Evolutionary conservation across 1,140 invertebrate species (phyloP), one percentile per base, ranked within the genome.

Genomic region (Nephila pilipes): DNA sequence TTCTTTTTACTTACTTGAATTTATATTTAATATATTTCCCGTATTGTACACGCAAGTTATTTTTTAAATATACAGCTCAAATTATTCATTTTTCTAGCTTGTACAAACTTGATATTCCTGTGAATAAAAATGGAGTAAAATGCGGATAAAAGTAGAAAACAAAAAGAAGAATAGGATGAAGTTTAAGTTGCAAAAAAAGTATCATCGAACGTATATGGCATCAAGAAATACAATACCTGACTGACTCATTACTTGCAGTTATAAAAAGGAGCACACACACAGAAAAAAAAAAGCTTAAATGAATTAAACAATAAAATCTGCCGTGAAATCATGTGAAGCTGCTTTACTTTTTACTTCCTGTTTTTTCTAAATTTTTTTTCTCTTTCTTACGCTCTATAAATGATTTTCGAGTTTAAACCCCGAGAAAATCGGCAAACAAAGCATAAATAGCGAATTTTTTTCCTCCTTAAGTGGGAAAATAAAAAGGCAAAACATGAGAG

Each of bases 341-440:
- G 18, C 25, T 25, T 22, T 85, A 85, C 29, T 85, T 85, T 85
- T 85, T 85, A 55, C 20, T 12, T 18, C 29, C 14, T 18, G 22
- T 87, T 87, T 75, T 87, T 87, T 54, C 20, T 20, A 4, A 0
- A 2, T 20, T 58, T 58, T 8, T 58, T 85, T 55, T 85, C 60
- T 1, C 16, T 36, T 10, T n/a, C 60, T 87, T 85, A 29, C 18
- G 25, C 25, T 58, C 83, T 57, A 29, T 69, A 87, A 87, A 87
- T 87, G 85, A 87, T 46, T 87, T 32, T 25, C 16, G 69, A 79
- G 87, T 85, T n/a, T 58, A 92, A 92, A 92, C n/a, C 83, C 85
- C 46, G 20, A 87, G 81, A 83, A 87, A 87, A 92, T 92, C 58
- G 83, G 29, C 65, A 92, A 92, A 92, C 83, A 92, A 87, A 87